These are phyloP conservation scores for Chrysocyon brachyurus DNA, from an alignment of 2,797 vertebrate species.

Conservation along the genomic window DNA sequence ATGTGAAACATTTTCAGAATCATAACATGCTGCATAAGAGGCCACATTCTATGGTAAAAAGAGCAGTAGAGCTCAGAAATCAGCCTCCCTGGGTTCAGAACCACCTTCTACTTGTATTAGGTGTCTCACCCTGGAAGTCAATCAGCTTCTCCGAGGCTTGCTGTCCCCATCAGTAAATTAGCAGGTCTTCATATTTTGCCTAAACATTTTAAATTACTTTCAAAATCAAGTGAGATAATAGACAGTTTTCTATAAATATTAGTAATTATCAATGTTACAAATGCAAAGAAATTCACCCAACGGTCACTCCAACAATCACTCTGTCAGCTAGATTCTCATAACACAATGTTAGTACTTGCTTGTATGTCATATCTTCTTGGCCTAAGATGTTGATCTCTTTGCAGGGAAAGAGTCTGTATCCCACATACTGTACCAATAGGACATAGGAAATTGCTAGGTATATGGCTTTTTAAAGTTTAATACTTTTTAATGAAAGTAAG, in stretches of 20 bases:
- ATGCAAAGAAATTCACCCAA: background rate
- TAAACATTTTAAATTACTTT: background rate
- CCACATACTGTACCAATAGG: background rate
- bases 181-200: background rate
- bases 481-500: background rate
- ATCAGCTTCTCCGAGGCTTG: background rate
- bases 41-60: background rate
- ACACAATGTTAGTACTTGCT: background rate
- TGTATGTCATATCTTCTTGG: background rate
- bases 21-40: background rate
- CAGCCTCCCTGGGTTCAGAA: background rate
- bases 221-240: background rate
- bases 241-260: conserved; percentile 15
- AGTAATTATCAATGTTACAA: background rate
- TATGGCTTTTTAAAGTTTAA: background rate
- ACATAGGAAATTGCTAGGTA: background rate
- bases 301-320: background rate
- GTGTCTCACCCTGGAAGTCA: background rate
- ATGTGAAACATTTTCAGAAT: conserved; percentile 46
- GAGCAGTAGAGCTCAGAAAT: background rate
- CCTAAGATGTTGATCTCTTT: background rate
- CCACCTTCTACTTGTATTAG: background rate
- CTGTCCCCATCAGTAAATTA: background rate
- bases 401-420: background rate
- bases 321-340: background rate